Conservation (phyloP, 2,797 vertebrate species). For the Xenopus petersii region DNA sequence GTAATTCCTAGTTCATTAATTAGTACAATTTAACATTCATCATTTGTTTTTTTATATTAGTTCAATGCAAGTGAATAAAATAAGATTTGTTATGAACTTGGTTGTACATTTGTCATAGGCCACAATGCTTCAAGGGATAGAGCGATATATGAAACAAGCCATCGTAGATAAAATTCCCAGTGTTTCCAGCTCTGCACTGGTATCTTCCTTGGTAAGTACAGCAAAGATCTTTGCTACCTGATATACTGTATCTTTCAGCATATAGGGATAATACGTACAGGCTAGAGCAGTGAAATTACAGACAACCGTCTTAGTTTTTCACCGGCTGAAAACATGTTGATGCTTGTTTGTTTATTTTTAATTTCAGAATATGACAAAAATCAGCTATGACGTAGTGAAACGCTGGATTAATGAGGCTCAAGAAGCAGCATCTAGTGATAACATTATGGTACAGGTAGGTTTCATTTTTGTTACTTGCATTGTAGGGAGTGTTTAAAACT, state of each 20-base stretch:
- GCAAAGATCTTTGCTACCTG: neutral
- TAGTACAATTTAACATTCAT: no score
- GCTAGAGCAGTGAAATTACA: no score
- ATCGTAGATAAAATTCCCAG: slow-evolving; percentile 96
- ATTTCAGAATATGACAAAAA: slow-evolving; percentile 92
- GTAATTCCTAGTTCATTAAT: no score
- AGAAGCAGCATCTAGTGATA: slow-evolving; percentile 94
- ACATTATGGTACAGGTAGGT: slow-evolving; percentile 93
- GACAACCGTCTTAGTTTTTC: no score
- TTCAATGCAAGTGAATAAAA: no score
- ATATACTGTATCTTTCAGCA: no score
- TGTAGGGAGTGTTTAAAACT: no score
- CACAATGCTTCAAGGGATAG: slow-evolving; percentile 95
- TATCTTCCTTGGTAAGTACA: slow-evolving; percentile 86
- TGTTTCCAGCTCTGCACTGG: slow-evolving; percentile 91
- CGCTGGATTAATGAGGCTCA: slow-evolving; percentile 97
- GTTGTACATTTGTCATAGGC: slow-evolving; percentile 66
- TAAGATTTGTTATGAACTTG: no score
- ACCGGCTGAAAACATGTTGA: no score
- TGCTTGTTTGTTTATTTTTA: slow-evolving; percentile 11
- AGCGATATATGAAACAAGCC: slow-evolving; percentile 97
- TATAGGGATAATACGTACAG: no score
- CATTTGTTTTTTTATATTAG: no score
- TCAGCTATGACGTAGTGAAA: slow-evolving; percentile 95
- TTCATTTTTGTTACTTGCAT: no score